Evolutionary conservation across 2,888 invertebrate species (phyloP), one percentile per base, ranked within the genome.

Genomic region (Caenorhabditis doughertyi): DNA sequence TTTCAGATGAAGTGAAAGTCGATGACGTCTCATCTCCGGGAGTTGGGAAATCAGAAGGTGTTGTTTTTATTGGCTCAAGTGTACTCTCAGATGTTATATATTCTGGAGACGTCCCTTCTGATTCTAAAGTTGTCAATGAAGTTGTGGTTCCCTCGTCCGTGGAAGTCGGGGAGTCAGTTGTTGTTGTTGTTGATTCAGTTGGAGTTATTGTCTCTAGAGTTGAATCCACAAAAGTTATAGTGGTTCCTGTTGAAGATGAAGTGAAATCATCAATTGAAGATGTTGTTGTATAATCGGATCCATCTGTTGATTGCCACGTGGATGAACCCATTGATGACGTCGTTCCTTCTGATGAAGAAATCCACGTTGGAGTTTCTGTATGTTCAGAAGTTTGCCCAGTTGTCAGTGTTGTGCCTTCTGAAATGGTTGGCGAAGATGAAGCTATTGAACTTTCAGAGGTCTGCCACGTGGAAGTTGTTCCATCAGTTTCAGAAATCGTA

Each of bases 141-240:
- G 55, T 2, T 27, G 70, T 70, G 1, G 56, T 39, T 8, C n/a
- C 7, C 1, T 44, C 29, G 23, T 58, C 47, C 13, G 25, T 3
- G 1, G 56, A 29, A 8, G 68, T 53, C 1, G 56, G 42, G n/a
- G n/a, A n/a, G 13, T 29, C 39, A 8, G 65, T 58, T 13, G 68
- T 25, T 47, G 79, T 29, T 2, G 65, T 65, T 4, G 39, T 56
- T 18, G 51, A 25, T 23, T 56, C 53, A 0, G 51, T 65, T 16
- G 72, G 35, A 0, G 79, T 79, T 3, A 67, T 60, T 0, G 72
- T 55, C 29, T 71, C 71, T 7, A 79, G 11, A 5, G 79, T 70
- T 2, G 71, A 71, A 29, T 71, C 71, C n/a, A 79, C 62, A 29
- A 71, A 70, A 11, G 79, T 70, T 11, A 79, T 39, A 3, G 64